Conservation (phyloP, 2,888 invertebrate genomes). For the Aquatica leii region DNA sequence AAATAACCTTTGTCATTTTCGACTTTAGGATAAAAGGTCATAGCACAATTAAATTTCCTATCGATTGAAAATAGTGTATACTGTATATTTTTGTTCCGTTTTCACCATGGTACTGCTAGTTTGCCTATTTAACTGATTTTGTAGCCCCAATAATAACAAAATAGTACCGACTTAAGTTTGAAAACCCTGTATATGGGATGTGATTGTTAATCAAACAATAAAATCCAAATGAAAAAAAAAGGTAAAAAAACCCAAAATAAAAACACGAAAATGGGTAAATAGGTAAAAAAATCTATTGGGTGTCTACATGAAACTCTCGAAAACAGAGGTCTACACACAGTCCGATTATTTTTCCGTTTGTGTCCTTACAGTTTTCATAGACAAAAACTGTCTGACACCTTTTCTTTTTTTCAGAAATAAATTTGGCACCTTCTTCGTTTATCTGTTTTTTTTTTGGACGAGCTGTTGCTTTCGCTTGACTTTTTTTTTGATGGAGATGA, state of each 20-base stretch:
- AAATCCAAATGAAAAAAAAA: background rate
- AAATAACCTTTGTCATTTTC: too few species aligned
- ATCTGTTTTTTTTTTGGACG: background rate
- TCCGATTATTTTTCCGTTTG: background rate
- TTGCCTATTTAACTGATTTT: too few species aligned
- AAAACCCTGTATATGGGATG: too few species aligned
- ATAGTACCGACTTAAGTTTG: too few species aligned
- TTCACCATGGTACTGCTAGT: too few species aligned
- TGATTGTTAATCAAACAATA: too few species aligned
- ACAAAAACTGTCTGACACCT: background rate
- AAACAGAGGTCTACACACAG: background rate
- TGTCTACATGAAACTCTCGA: background rate
- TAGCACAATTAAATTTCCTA: too few species aligned
- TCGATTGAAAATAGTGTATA: too few species aligned
- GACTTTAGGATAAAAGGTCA: too few species aligned
- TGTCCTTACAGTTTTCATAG: too few species aligned
- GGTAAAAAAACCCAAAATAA: background rate
- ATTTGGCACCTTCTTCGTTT: background rate
- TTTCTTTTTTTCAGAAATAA: background rate
- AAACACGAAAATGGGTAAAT: background rate
- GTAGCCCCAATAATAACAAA: too few species aligned
- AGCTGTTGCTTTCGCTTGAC: background rate
- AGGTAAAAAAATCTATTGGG: background rate
- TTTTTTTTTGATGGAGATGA: background rate
- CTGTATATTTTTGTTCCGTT: too few species aligned